A percentile compares a stretch with the other conserved stretches of the same genome.
Conservation (phyloP, 2,888 invertebrate species). For the Leptopterna dolabrata region DNA sequence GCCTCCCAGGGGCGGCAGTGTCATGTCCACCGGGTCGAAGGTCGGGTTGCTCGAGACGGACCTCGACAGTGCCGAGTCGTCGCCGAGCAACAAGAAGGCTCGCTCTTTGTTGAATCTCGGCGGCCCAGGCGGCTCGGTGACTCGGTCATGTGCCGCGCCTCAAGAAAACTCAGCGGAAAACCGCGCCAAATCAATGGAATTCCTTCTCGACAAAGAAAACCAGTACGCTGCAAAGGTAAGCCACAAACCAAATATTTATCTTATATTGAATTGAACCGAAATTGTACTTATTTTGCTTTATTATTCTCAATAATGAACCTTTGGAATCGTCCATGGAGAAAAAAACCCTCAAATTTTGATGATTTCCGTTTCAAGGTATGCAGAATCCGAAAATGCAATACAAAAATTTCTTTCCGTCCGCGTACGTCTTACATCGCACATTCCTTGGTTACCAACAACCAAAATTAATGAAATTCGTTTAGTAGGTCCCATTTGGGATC, state of each 20-base stretch:
- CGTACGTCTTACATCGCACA: too few relatives aligned
- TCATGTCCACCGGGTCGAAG: slow-evolving; percentile 65
- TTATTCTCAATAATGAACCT: too few relatives aligned
- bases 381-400: too few relatives aligned
- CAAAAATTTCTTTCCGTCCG: too few relatives aligned
- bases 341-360: neutral
- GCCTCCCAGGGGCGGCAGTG: slow-evolving; percentile 62
- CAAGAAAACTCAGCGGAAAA: slow-evolving; percentile 64
- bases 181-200: slow-evolving; percentile 89
- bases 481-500: too few relatives aligned
- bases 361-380: too few relatives aligned
- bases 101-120: slow-evolving; percentile 76
- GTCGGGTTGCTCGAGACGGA: slow-evolving; percentile 87
- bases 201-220: slow-evolving; percentile 92
- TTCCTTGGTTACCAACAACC: too few relatives aligned
- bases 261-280: too few relatives aligned
- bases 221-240: slow-evolving; percentile 84
- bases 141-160: slow-evolving; percentile 69
- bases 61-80: slow-evolving; percentile 74
- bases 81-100: slow-evolving; percentile 70
- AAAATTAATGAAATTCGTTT: too few relatives aligned
- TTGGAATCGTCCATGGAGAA: neutral
- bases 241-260: neutral
- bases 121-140: slow-evolving; percentile 67
- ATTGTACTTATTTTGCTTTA: neutral